Percentiles rank a stretch among this genome's conserved stretches.
These are phyloP conservation scores for Heliconius nattereri DNA, from an alignment of 1,140 invertebrate genomes.

Conservation along the genomic window DNA sequence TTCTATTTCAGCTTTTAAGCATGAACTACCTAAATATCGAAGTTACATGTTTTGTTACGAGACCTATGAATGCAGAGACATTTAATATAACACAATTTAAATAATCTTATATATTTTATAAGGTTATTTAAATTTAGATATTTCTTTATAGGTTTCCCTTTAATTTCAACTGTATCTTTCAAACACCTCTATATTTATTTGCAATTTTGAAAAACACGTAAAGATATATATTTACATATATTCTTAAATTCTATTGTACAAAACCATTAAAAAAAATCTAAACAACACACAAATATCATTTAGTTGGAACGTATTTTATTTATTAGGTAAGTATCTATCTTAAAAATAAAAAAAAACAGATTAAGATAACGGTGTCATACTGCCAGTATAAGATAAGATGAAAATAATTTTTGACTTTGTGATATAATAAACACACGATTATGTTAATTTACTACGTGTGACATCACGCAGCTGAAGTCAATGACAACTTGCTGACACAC, in stretches of 20 bases:
- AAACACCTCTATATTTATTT: no score
- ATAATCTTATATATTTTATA: no score
- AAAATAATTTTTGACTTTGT: constrained; percentile 46
- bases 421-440: constrained; percentile 52
- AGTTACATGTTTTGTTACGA: no score
- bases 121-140: no score
- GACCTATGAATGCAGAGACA: no score
- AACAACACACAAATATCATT: constrained; percentile 11
- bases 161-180: no score
- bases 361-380: background rate
- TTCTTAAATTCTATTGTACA: background rate
- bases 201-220: no score
- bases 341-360: background rate
- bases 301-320: background rate
- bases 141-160: no score
- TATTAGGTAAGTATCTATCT: background rate
- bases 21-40: no score
- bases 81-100: no score
- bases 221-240: no score
- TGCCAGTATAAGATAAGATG: constrained; percentile 36
- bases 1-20: no score
- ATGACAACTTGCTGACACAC: constrained; percentile 38
- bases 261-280: background rate
- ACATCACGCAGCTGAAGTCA: constrained; percentile 54
- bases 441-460: constrained; percentile 69